phyloP scores from a whole-genome alignment of 2,888 invertebrate species.

The Cephalotes varians region DNA sequence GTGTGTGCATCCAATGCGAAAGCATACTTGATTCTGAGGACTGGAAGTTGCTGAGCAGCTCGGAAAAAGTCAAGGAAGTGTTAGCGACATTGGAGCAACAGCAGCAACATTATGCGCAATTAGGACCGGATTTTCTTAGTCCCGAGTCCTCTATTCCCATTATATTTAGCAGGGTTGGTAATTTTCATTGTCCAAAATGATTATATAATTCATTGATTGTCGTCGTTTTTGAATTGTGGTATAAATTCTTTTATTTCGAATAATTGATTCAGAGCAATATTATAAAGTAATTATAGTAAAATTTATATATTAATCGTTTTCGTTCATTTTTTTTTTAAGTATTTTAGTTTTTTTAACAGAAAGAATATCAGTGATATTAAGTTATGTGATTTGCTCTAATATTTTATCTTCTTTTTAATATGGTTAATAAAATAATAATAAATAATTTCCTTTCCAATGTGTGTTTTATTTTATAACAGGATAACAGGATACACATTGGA shows the following conservation, averaged over 20 bases:
- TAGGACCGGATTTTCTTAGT: conserved; percentile 86
- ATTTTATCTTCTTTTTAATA: background rate
- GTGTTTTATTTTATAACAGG: conserved; percentile 81
- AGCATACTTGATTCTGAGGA: conserved; percentile 87
- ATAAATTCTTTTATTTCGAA: background rate
- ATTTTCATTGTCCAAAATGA: background rate
- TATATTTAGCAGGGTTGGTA: conserved; percentile 87
- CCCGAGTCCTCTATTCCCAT: conserved; percentile 87
- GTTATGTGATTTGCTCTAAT: background rate
- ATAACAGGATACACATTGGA: conserved; percentile 88
- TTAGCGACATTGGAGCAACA: conserved; percentile 87
- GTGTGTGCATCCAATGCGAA: conserved; percentile 87
- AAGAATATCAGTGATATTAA: background rate
- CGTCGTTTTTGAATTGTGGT: background rate
- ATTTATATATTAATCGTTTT: background rate
- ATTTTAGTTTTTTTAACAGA: background rate
- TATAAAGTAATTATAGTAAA: background rate
- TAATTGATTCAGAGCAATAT: background rate
- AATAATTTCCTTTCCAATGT: background rate
- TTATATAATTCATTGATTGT: background rate
- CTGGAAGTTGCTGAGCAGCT: conserved; percentile 86
- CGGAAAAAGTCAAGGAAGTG: conserved; percentile 86
- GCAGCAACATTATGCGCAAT: conserved; percentile 87
- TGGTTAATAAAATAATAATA: background rate
- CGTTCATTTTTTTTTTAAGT: background rate